These are phyloP conservation scores for Drosophila mimica DNA, from an alignment of 2,888 invertebrate species.

Conservation along the genomic window DNA sequence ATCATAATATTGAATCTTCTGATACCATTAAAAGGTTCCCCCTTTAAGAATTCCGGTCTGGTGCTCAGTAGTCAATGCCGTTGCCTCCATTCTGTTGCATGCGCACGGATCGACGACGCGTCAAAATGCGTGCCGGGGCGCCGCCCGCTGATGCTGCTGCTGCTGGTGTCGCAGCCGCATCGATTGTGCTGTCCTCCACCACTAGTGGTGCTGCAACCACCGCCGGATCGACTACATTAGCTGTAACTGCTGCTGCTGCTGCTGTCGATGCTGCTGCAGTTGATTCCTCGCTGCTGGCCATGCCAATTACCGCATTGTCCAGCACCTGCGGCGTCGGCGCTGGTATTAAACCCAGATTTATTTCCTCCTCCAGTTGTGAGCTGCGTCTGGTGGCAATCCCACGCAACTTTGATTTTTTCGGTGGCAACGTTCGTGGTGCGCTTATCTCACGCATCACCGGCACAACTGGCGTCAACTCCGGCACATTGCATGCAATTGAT, in stretches of 20 bases:
- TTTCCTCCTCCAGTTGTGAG: constrained; percentile 72
- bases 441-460: constrained; percentile 56
- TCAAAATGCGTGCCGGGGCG: constrained; percentile 74
- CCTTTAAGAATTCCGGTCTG: constrained; percentile 23
- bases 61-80: constrained; percentile 60
- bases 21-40: constrained; percentile 1
- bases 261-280: constrained; percentile 29
- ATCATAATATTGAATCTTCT: constrained; percentile 14
- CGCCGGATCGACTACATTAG: constrained; percentile 25
- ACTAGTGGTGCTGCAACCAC: constrained; percentile 8
- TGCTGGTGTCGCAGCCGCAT: constrained; percentile 12
- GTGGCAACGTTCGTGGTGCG: constrained; percentile 79
- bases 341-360: constrained; percentile 16
- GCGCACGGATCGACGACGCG: constrained; percentile 79
- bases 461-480: constrained; percentile 40
- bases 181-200: constrained; percentile 18
- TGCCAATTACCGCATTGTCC: constrained; percentile 73
- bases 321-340: constrained; percentile 51
- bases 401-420: constrained; percentile 81
- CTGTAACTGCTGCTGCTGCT: constrained; percentile 4
- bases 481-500: constrained; percentile 23
- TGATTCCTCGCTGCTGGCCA: constrained; percentile 75
- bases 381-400: constrained; percentile 64
- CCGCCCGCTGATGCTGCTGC: constrained; percentile 17
- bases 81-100: constrained; percentile 76